A percentile compares a stretch with the other conserved stretches of the same genome.
These are phyloP conservation scores for Falco novaeseelandiae DNA, from an alignment of 2,797 vertebrate genomes.

Conservation along the genomic window DNA sequence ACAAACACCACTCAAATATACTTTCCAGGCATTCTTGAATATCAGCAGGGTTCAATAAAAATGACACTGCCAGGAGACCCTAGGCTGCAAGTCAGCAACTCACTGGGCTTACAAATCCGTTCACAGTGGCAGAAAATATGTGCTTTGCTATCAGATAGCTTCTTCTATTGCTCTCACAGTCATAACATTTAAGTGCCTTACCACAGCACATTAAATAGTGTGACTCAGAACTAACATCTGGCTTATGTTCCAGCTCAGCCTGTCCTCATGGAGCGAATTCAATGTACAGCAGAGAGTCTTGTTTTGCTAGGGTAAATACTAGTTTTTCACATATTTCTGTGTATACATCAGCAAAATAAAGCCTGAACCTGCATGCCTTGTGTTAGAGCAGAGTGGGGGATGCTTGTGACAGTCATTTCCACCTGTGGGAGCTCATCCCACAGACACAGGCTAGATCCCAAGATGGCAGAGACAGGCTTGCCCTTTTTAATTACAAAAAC, in stretches of 20 bases:
- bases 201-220: not conserved
- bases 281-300: not conserved
- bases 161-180: not conserved
- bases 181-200: constrained; percentile 18
- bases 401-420: not conserved
- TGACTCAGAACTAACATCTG: not conserved
- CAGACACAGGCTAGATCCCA: not conserved
- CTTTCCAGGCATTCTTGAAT: not conserved
- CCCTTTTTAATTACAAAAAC: not conserved
- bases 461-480: not conserved
- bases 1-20: not conserved
- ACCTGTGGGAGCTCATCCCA: not conserved
- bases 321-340: not conserved
- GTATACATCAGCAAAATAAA: not conserved
- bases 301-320: not conserved
- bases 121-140: not conserved
- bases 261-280: not conserved
- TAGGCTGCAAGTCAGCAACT: not conserved
- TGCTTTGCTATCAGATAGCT: not conserved
- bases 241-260: not conserved
- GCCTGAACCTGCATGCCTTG: not conserved
- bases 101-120: not conserved
- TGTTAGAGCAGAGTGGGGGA: not conserved
- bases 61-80: not conserved
- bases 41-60: not conserved